These are phyloP conservation scores for Rhinoraja longicauda DNA, from an alignment of 2,797 vertebrate species.

Conservation along the genomic window DNA sequence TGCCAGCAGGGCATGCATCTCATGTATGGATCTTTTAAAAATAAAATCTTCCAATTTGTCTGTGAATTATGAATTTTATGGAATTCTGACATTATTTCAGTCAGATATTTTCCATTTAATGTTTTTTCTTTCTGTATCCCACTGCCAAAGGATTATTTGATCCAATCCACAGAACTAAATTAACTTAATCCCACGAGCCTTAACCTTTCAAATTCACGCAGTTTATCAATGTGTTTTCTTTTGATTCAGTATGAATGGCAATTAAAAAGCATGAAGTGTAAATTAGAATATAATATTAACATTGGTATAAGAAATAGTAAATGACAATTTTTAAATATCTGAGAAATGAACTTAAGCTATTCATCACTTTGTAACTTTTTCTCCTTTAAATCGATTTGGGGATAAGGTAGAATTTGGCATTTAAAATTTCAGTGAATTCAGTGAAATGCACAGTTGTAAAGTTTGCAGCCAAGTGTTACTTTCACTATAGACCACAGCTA, in stretches of 20 bases:
- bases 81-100: background rate
- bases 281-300: background rate
- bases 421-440: background rate
- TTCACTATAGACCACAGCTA: background rate
- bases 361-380: background rate
- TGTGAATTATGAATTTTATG: background rate
- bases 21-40: no score
- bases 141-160: background rate
- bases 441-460: background rate
- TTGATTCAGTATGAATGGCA: background rate
- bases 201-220: background rate
- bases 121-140: background rate
- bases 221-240: background rate
- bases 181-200: background rate
- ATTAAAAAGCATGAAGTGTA: background rate
- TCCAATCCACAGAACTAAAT: background rate
- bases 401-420: background rate
- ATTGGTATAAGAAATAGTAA: background rate
- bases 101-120: background rate
- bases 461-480: background rate
- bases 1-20: no score
- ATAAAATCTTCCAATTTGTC: background rate
- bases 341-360: background rate
- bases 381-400: background rate
- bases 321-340: background rate